phyloP scores from a whole-genome alignment of 1,140 invertebrate genomes.

The Drosophila repletoides region DNA sequence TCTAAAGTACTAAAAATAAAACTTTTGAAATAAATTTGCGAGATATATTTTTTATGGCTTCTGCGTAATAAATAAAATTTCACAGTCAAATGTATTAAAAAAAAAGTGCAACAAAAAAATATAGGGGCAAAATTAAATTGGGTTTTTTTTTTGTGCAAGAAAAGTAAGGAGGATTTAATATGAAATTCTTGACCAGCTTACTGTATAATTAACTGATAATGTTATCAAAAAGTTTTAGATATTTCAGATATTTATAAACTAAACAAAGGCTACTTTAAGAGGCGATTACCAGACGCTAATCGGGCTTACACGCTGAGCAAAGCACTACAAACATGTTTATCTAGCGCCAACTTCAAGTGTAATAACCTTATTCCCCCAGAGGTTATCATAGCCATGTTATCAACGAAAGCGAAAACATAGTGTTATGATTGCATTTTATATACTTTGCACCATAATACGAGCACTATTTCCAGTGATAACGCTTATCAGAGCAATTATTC shows the following conservation, averaged over 20 bases:
- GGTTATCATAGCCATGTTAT: conserved; percentile 17
- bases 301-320: not conserved
- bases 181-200: not conserved
- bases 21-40: conserved; percentile 65
- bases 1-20: conserved; percentile 34
- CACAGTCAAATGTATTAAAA: conserved; percentile 8
- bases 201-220: not conserved
- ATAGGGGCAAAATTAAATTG: conserved; percentile 18
- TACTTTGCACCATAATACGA: not conserved
- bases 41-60: conserved; percentile 47
- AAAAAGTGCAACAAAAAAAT: conserved; percentile 12
- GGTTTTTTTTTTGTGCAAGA: conserved; percentile 14
- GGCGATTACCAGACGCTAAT: no score
- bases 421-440: not conserved
- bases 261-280: no score
- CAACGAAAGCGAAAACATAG: not conserved
- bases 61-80: conserved; percentile 61
- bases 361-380: not conserved
- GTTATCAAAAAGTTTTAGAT: not conserved
- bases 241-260: no score
- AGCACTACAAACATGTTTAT: not conserved
- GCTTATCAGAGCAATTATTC: conserved; percentile 48
- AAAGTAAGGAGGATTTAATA: not conserved
- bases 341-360: not conserved
- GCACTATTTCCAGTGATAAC: conserved; percentile 36